Percentiles rank a stretch among this genome's conserved stretches.
phyloP scores from a whole-genome alignment of 2,113 vertebrate genomes.

The Mirza zaza region DNA sequence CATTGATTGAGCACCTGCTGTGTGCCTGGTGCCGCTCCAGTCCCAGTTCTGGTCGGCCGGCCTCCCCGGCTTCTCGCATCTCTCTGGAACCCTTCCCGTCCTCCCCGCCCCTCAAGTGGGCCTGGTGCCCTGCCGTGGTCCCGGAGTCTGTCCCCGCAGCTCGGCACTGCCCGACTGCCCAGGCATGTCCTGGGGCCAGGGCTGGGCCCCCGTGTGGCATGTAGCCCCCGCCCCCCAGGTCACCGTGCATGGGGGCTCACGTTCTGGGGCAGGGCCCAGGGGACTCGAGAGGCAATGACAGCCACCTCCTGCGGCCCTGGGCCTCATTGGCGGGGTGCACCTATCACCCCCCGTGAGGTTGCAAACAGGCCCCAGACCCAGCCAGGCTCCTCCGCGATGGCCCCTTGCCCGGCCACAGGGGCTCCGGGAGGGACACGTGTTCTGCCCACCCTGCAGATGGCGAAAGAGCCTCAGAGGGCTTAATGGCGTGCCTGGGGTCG shows the following conservation, averaged over 20 bases:
- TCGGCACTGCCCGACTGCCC: fast-evolving
- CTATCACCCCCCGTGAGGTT: not conserved
- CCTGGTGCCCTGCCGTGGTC: fast-evolving
- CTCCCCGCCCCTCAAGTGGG: fast-evolving
- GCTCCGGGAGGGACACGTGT: no score
- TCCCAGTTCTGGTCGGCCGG: fast-evolving
- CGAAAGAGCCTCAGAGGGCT: not conserved
- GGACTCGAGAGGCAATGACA: not conserved
- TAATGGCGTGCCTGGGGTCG: not conserved
- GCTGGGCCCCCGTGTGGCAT: fast-evolving
- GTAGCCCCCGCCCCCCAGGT: not conserved
- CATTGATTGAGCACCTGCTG: fast-evolving
- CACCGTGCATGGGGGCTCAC: not conserved
- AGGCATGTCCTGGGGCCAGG: not conserved
- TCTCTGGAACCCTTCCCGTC: no score
- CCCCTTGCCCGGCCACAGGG: fast-evolving
- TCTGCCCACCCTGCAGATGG: not conserved
- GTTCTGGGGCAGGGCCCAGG: not conserved
- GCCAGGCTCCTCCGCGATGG: fast-evolving
- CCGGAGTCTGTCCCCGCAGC: not conserved
- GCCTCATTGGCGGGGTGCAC: fast-evolving
- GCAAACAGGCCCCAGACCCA: not conserved
- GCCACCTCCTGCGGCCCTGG: not conserved
- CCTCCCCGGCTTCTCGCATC: fast-evolving
- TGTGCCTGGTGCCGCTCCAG: fast-evolving